phyloP scores from a whole-genome alignment of 2,797 vertebrate species.

The Oreochromis grahami region DNA sequence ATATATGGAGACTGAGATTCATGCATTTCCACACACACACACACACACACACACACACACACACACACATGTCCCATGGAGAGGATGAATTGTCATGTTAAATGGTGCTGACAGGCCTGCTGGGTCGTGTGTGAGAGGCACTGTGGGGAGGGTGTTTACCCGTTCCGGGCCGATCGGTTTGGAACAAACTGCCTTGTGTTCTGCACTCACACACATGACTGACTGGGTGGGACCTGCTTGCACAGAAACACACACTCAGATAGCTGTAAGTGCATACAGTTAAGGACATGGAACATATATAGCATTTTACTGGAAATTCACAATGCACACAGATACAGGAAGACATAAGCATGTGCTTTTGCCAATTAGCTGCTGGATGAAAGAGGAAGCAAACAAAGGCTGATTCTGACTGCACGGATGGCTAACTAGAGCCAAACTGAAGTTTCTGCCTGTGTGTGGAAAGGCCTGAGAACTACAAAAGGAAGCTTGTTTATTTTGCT shows the following conservation, averaged over 20 bases:
- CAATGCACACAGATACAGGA: neutral
- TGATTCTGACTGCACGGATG: neutral
- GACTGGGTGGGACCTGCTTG: constrained; percentile 23
- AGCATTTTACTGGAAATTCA: neutral
- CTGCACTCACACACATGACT: constrained; percentile 25
- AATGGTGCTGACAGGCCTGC: constrained; percentile 63
- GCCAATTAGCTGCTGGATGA: constrained; percentile 16
- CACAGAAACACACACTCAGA: neutral
- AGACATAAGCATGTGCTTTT: neutral
- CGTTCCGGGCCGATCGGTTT: constrained; percentile 19
- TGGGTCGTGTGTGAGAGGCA: constrained; percentile 50
- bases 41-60: neutral
- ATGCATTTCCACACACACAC: neutral
- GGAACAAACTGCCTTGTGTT: constrained; percentile 71
- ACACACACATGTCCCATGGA: neutral
- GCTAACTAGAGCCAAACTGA: neutral
- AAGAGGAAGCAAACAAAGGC: constrained; percentile 3
- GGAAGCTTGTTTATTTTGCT: constrained; percentile 6
- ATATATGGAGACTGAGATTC: neutral
- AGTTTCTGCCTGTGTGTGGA: neutral
- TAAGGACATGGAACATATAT: neutral
- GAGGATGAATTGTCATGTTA: constrained; percentile 55
- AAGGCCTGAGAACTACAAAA: neutral
- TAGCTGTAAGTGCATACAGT: neutral
- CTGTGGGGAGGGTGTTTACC: constrained; percentile 48